These are phyloP conservation scores for Pterocles gutturalis DNA, from an alignment of 2,113 vertebrate species.

Conservation along the genomic window DNA sequence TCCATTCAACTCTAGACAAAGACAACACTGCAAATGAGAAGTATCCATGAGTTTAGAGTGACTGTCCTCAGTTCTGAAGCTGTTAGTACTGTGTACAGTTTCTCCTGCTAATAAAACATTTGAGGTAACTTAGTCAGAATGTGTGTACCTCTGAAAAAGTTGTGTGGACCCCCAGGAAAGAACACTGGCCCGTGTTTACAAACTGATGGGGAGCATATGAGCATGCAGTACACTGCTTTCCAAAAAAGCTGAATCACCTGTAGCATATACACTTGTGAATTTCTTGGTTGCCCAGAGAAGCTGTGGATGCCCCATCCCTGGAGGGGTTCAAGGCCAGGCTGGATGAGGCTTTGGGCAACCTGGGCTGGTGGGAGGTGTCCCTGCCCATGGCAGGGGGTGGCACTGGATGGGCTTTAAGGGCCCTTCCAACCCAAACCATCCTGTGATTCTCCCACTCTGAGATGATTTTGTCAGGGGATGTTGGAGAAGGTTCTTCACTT, in stretches of 20 bases:
- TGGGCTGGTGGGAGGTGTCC: too few species aligned
- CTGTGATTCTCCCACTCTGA: background rate
- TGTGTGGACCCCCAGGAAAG: background rate
- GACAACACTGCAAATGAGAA: background rate
- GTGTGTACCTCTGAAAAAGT: background rate
- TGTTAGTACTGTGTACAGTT: background rate
- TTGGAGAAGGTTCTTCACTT: background rate
- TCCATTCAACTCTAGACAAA: background rate
- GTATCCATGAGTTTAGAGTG: background rate
- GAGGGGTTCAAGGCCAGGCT: too few species aligned
- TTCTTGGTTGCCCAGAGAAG: background rate
- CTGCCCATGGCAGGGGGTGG: too few species aligned
- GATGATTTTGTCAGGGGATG: background rate
- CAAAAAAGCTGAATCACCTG: background rate
- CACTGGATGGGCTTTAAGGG: too few species aligned
- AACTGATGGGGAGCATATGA: background rate
- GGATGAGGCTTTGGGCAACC: too few species aligned
- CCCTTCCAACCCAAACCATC: too few species aligned
- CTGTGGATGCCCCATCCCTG: too few species aligned
- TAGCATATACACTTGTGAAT: background rate
- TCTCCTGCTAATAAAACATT: background rate
- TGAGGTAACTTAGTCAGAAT: background rate
- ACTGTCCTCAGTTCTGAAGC: background rate
- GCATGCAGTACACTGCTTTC: rapidly evolving
- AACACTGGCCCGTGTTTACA: background rate